These are phyloP conservation scores for Grallaria varia DNA, from an alignment of 2,113 vertebrate species.

Conservation along the genomic window DNA sequence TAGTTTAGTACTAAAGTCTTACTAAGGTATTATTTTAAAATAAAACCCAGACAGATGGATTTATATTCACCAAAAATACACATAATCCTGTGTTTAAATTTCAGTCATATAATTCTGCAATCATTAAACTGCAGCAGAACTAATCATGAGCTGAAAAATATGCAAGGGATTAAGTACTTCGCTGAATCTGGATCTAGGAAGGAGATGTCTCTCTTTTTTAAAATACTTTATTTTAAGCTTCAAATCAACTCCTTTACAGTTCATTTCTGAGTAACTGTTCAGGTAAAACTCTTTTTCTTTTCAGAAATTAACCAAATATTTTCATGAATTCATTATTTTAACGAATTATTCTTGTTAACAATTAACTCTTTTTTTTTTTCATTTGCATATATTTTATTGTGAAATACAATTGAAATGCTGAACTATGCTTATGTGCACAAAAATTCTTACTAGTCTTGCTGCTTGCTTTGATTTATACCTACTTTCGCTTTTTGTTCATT, in stretches of 20 bases:
- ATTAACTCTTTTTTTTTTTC: background rate
- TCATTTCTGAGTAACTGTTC: background rate
- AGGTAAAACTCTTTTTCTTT: background rate
- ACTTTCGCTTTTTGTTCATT: background rate
- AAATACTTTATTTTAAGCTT: background rate
- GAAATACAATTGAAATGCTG: background rate
- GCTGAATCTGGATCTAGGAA: background rate
- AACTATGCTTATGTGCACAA: background rate
- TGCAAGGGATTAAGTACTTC: background rate
- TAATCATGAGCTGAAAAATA: background rate
- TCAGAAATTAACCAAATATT: background rate
- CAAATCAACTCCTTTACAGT: background rate
- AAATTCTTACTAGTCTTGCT: background rate
- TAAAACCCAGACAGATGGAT: background rate
- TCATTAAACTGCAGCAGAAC: background rate
- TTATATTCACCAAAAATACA: background rate
- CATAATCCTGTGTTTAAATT: background rate
- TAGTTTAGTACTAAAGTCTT: background rate
- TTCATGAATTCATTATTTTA: background rate
- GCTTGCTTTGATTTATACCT: background rate
- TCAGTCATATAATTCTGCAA: background rate
- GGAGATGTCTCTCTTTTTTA: background rate
- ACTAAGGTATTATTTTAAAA: background rate
- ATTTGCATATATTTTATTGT: slow-evolving; percentile 1
- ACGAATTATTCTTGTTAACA: background rate